Percentiles rank a stretch among this genome's conserved stretches.
phyloP scores from a whole-genome alignment of 2,888 invertebrate species.

The Cotesia congregata region DNA sequence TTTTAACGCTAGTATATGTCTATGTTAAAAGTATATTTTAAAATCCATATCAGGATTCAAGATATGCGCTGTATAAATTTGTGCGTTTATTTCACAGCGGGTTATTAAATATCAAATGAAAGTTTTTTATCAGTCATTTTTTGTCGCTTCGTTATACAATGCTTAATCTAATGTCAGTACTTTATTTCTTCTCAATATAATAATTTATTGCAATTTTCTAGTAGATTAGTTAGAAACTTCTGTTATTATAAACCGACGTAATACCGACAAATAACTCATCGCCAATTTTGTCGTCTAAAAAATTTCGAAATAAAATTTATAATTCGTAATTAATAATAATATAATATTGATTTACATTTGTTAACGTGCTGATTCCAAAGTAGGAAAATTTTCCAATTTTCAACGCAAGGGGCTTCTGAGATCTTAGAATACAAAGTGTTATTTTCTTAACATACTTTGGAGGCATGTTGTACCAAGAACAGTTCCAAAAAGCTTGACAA shows the following conservation, averaged over 20 bases:
- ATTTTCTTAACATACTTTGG: conserved; percentile 5
- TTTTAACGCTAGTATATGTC: no score
- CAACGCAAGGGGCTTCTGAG: conserved; percentile 72
- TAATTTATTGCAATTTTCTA: no score
- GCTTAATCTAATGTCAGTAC: no score
- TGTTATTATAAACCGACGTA: conserved; percentile 45
- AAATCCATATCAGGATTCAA: no score
- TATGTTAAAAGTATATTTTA: no score
- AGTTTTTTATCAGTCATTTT: background rate
- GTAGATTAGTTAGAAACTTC: background rate
- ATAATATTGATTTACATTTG: conserved; percentile 61
- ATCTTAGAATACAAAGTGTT: conserved; percentile 70
- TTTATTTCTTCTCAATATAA: no score
- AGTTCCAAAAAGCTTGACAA: background rate
- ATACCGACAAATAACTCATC: conserved; percentile 55
- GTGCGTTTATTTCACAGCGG: background rate
- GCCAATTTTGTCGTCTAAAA: conserved; percentile 54
- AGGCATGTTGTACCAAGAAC: background rate
- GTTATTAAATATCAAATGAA: background rate
- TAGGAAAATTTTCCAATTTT: conserved; percentile 73
- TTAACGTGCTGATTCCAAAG: conserved; percentile 73
- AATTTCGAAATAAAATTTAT: background rate
- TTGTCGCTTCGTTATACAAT: background rate
- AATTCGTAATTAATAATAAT: background rate
- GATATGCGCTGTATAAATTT: background rate